A percentile compares a stretch with the other conserved stretches of the same genome.
Conservation (phyloP, 2,797 vertebrate genomes). For the Danio kyathit region DNA sequence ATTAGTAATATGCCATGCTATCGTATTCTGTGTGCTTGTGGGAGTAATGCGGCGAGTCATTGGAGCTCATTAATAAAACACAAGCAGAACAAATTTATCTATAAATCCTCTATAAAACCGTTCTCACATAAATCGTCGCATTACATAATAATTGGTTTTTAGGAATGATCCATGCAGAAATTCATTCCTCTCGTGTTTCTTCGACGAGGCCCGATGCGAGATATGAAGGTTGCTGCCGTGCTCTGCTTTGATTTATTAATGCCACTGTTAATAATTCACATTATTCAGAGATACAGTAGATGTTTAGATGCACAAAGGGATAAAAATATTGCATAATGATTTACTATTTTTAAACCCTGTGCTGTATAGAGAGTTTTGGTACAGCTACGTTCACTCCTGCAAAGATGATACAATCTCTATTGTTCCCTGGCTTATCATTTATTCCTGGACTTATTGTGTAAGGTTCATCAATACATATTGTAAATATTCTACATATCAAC, state of each 20-base stretch:
- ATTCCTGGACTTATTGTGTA: not conserved
- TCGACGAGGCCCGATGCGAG: not conserved
- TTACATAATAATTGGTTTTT: not conserved
- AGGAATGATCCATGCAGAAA: not conserved
- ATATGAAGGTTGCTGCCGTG: not conserved
- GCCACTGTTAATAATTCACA: slow-evolving; percentile 19
- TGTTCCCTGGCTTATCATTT: too few relatives aligned
- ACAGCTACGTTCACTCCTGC: not conserved
- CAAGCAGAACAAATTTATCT: not conserved
- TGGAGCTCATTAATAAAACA: slow-evolving; percentile 8
- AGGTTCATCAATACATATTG: not conserved
- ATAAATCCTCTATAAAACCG: slow-evolving; percentile 10
- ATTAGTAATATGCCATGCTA: not conserved
- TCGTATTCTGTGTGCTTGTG: not conserved
- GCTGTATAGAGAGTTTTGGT: not conserved
- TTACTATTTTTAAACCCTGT: not conserved
- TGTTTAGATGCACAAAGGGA: not conserved
- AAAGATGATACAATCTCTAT: not conserved
- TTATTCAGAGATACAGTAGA: not conserved
- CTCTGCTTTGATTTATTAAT: slow-evolving; percentile 2
- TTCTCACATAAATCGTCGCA: not conserved
- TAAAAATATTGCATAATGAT: not conserved
- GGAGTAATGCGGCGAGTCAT: not conserved
- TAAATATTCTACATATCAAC: not conserved
- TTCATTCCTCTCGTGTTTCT: not conserved